Conservation (phyloP, 2,888 invertebrate species). For the Gisinianus flammeolus region DNA sequence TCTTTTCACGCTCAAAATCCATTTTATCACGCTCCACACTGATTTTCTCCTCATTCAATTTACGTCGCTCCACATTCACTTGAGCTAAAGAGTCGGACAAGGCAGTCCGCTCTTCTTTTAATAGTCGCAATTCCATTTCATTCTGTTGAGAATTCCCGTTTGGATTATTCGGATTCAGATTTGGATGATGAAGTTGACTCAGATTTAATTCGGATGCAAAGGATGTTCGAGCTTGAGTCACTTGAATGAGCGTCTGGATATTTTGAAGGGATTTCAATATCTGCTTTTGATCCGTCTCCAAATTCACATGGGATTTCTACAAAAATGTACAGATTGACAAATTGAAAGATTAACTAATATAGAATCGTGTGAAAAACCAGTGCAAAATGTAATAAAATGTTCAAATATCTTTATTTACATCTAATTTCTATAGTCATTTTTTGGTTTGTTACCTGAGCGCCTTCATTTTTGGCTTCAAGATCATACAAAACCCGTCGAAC, state of each 20-base stretch:
- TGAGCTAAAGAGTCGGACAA: slow-evolving; percentile 54
- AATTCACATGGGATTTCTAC: slow-evolving; percentile 48
- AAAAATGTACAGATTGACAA: neutral
- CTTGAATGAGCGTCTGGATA: slow-evolving; percentile 48
- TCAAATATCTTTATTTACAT: neutral
- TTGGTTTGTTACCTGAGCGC: slow-evolving; percentile 39
- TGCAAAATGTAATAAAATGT: no score
- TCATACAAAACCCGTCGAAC: slow-evolving; percentile 48
- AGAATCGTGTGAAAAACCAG: no score
- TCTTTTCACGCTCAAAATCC: slow-evolving; percentile 69
- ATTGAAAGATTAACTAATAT: neutral
- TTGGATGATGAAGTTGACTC: neutral
- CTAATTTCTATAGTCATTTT: neutral
- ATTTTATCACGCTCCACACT: slow-evolving; percentile 69
- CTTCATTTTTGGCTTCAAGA: slow-evolving; percentile 45
- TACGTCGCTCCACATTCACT: slow-evolving; percentile 62
- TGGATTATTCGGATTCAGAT: no score
- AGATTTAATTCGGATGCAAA: slow-evolving; percentile 1
- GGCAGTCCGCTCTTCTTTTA: slow-evolving; percentile 52
- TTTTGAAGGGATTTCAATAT: slow-evolving; percentile 52
- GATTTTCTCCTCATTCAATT: slow-evolving; percentile 68
- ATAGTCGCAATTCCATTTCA: slow-evolving; percentile 55
- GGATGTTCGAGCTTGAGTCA: slow-evolving; percentile 15
- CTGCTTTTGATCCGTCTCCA: slow-evolving; percentile 52
- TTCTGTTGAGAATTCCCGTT: slow-evolving; percentile 36